A percentile compares a stretch with the other conserved stretches of the same genome.
Evolutionary conservation across 53 echinoderm and acorn worm species (phyloP).

Genomic region (Antedon mediterranea): DNA sequence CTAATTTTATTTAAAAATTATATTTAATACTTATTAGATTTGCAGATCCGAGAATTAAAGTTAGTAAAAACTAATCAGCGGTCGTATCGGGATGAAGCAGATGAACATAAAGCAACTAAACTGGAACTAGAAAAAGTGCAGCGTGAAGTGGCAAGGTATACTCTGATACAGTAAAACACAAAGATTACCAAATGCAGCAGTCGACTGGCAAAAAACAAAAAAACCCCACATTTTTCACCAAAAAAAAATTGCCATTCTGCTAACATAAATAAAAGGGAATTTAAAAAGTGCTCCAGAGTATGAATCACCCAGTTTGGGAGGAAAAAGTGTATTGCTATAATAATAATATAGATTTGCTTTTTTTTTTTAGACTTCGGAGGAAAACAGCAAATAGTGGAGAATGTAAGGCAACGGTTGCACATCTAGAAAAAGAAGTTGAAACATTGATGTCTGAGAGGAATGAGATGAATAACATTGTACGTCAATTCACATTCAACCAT

Average conservation of each 20-base stretch:
- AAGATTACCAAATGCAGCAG: too few relatives aligned
- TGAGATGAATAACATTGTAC: slow-evolving; percentile 9
- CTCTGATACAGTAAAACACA: too few relatives aligned
- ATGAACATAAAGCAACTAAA: slow-evolving; percentile 31
- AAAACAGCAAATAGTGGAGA: slow-evolving; percentile 23
- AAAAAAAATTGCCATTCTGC: too few relatives aligned
- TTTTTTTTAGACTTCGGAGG: slow-evolving; percentile 23
- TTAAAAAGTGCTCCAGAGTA: too few relatives aligned
- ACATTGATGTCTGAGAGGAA: neutral
- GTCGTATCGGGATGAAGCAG: slow-evolving; percentile 24
- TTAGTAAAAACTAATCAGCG: slow-evolving; percentile 16
- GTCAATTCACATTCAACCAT: neutral
- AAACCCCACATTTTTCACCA: too few relatives aligned
- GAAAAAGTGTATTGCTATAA: slow-evolving; percentile 6
- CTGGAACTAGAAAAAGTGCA: slow-evolving; percentile 23
- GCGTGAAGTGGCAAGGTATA: slow-evolving; percentile 19
- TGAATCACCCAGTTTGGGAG: too few relatives aligned
- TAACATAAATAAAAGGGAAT: too few relatives aligned
- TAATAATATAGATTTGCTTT: neutral
- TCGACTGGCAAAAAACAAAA: too few relatives aligned
- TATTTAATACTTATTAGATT: slow-evolving; percentile 8
- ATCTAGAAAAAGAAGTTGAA: slow-evolving; percentile 33
- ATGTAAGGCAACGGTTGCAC: slow-evolving; percentile 21
- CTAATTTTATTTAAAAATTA: too few relatives aligned
- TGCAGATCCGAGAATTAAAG: slow-evolving; percentile 22